phyloP scores from a whole-genome alignment of 2,888 invertebrate genomes.

The Andrena marginata region DNA sequence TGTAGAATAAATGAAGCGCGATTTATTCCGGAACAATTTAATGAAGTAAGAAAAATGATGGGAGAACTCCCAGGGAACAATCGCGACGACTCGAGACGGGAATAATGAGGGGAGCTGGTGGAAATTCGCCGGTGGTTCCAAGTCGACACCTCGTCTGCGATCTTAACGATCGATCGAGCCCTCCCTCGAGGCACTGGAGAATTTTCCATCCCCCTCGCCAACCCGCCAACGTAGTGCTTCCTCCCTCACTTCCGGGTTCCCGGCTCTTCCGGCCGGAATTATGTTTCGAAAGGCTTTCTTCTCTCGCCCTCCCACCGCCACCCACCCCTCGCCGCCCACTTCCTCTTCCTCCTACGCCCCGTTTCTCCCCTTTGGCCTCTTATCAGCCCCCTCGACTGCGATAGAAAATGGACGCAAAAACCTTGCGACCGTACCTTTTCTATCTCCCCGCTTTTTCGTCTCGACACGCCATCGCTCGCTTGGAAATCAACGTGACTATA shows the following conservation, averaged over 20 bases:
- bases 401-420: slow-evolving; percentile 39
- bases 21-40: not conserved
- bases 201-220: slow-evolving; percentile 70
- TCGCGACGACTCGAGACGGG: not conserved
- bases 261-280: slow-evolving; percentile 80
- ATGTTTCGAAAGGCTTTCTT: slow-evolving; percentile 70
- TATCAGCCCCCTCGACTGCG: slow-evolving; percentile 44
- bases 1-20: not conserved
- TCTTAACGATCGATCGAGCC: slow-evolving; percentile 77
- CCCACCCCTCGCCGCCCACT: slow-evolving; percentile 40
- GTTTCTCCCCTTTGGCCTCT: slow-evolving; percentile 42
- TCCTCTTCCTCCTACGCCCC: slow-evolving; percentile 62
- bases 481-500: not conserved
- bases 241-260: slow-evolving; percentile 81
- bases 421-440: not conserved
- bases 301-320: slow-evolving; percentile 52
- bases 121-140: slow-evolving; percentile 39
- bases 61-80: not conserved
- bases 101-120: not conserved
- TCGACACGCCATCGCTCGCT: not conserved
- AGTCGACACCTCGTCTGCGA: slow-evolving; percentile 60
- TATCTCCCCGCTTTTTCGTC: not conserved
- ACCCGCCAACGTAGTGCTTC: slow-evolving; percentile 72
- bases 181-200: slow-evolving; percentile 58
- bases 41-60: not conserved